A percentile compares a stretch with the other conserved stretches of the same genome.
Evolutionary conservation across 2,888 invertebrate species (phyloP).

Genomic region (Sphaerophoria rueppellii): DNA sequence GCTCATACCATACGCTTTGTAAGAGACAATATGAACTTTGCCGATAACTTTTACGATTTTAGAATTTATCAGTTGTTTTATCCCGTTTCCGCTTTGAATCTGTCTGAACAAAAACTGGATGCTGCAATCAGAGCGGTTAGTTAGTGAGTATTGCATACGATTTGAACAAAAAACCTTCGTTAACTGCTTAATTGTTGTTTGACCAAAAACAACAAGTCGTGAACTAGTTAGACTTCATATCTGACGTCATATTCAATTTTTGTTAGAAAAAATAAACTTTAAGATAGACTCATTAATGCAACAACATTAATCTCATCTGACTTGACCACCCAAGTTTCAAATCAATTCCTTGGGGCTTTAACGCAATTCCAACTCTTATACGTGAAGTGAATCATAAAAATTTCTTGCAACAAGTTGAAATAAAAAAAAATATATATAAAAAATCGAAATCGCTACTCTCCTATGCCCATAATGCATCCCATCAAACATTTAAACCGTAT

Average conservation of each 20-base stretch:
- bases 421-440: constrained; percentile 11
- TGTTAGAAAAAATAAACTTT: constrained; percentile 17
- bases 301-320: constrained; percentile 9
- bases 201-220: constrained; percentile 34
- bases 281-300: constrained; percentile 47
- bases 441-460: constrained; percentile 17
- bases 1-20: constrained; percentile 3
- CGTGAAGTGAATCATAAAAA: constrained; percentile 54
- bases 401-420: constrained; percentile 51
- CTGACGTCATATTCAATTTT: neutral
- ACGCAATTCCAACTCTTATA: constrained; percentile 57
- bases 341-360: constrained; percentile 13
- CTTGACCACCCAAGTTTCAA: constrained; percentile 58
- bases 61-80: no score
- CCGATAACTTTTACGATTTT: no score
- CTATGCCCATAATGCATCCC: constrained; percentile 57
- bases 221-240: constrained; percentile 14
- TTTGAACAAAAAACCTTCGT: no score
- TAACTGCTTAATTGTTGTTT: no score
- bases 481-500: constrained; percentile 71
- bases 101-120: no score
- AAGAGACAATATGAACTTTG: neutral
- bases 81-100: no score
- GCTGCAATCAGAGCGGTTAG: no score
- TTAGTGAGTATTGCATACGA: no score